phyloP scores from a whole-genome alignment of 2,797 vertebrate genomes.

The Valencia hispanica region DNA sequence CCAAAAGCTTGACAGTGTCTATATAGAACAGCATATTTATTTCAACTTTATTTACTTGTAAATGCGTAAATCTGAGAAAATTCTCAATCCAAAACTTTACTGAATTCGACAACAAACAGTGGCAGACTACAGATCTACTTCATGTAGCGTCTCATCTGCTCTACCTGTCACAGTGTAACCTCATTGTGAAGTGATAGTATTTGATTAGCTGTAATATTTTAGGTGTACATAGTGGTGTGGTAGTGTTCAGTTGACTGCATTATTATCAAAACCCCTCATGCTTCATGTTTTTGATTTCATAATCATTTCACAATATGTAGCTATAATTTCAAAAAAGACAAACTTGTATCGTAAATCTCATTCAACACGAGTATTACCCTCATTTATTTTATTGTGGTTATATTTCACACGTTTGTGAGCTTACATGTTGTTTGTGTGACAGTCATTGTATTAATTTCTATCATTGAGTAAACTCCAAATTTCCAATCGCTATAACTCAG shows the following conservation, averaged over 20 bases:
- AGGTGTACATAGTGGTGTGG: constrained; percentile 56
- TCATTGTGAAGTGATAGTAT: constrained; percentile 48
- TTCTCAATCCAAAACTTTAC: background rate
- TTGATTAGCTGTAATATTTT: constrained; percentile 35
- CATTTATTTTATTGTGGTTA: constrained; percentile 10
- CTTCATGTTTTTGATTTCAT: constrained; percentile 41
- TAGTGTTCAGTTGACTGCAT: constrained; percentile 48
- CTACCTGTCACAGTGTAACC: constrained; percentile 10
- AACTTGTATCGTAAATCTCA: constrained; percentile 43
- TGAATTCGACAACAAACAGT: constrained; percentile 32
- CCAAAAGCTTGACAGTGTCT: constrained; percentile 25
- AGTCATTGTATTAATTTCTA: constrained; percentile 53
- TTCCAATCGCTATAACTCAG: constrained; percentile 53
- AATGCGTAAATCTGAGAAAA: background rate
- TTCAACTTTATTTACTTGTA: background rate
- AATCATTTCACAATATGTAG: constrained; percentile 7
- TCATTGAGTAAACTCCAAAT: constrained; percentile 51
- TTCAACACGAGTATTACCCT: constrained; percentile 33
- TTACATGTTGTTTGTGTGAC: constrained; percentile 34
- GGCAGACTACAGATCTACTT: constrained; percentile 47
- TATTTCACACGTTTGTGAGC: background rate
- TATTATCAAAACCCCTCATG: constrained; percentile 19
- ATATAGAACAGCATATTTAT: background rate
- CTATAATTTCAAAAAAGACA: constrained; percentile 13
- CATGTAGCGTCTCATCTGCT: constrained; percentile 45